Conservation (phyloP, 2,113 vertebrate genomes). For the Sander vitreus region DNA sequence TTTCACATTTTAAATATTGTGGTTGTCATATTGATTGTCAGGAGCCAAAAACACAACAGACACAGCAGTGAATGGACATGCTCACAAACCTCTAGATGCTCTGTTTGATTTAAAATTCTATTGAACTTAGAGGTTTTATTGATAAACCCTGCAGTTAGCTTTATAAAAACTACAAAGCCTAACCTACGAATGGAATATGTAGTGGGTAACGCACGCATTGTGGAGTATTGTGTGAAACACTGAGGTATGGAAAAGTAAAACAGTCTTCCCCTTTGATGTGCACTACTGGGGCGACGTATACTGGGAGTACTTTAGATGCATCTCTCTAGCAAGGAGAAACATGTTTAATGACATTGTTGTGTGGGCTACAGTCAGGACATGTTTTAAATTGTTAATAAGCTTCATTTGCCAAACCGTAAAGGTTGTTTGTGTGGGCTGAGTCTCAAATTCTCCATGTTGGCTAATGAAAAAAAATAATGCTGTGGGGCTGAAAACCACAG, state of each 20-base stretch:
- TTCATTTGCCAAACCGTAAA: constrained; percentile 75
- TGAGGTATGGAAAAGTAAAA: constrained; percentile 8
- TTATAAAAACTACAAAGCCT: constrained; percentile 15
- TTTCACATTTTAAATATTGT: constrained; percentile 52
- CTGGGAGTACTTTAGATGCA: constrained; percentile 37
- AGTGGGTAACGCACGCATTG: not conserved
- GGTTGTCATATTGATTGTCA: constrained; percentile 45
- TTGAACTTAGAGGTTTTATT: constrained; percentile 39
- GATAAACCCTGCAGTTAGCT: constrained; percentile 7
- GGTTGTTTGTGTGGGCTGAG: constrained; percentile 76
- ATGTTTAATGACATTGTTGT: constrained; percentile 66
- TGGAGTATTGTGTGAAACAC: not conserved
- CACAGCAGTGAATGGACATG: no score
- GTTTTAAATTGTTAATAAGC: constrained; percentile 78
- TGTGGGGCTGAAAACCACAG: constrained; percentile 57
- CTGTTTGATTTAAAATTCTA: constrained; percentile 44
- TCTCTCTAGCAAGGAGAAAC: constrained; percentile 47
- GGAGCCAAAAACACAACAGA: constrained; percentile 32
- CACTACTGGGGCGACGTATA: constrained; percentile 17
- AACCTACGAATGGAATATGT: constrained; percentile 10
- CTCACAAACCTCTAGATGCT: no score
- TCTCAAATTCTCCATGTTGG: constrained; percentile 60
- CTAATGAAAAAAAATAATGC: constrained; percentile 69
- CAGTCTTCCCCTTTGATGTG: constrained; percentile 28
- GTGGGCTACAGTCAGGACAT: constrained; percentile 62